Evolutionary conservation across 2,113 vertebrate genomes (phyloP).

Genomic region (Cynoglossus semilaevis): DNA sequence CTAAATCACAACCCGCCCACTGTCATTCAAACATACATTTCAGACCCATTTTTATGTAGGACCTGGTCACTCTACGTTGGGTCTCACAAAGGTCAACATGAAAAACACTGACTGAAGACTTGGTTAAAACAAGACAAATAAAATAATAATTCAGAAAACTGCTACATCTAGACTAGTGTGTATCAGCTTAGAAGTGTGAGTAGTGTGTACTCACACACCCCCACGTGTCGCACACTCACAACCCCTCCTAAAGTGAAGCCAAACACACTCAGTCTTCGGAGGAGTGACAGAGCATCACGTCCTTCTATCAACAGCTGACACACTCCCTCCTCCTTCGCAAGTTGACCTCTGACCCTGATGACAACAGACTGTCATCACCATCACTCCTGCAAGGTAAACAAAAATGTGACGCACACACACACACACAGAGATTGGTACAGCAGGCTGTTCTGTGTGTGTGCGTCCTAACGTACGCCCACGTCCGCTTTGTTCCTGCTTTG

Average conservation of each 20-base stretch:
- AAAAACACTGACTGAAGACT: no score
- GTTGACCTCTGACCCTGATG: constrained; percentile 69
- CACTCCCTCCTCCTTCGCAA: constrained; percentile 43
- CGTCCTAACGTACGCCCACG: constrained; percentile 16
- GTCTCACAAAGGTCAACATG: no score
- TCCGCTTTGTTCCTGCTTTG: constrained; percentile 20
- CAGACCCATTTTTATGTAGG: no score
- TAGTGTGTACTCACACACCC: constrained; percentile 9
- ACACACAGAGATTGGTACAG: constrained; percentile 1
- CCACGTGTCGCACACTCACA: constrained; percentile 24
- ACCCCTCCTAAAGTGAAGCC: constrained; percentile 14
- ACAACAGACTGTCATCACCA: constrained; percentile 73
- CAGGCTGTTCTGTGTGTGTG: constrained; percentile 1
- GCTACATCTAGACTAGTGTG: no score
- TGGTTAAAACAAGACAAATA: no score
- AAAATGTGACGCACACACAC: constrained; percentile 24
- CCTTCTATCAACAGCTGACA: constrained; percentile 58
- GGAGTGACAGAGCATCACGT: constrained; percentile 62
- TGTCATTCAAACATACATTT: no score
- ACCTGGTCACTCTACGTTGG: no score
- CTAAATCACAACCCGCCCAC: no score
- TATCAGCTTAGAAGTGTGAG: no score
- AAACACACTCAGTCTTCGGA: constrained; percentile 40
- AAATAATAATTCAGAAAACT: no score
- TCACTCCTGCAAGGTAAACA: constrained; percentile 71